Conservation (phyloP, 2,797 vertebrate species). For the Trachurus trachurus region DNA sequence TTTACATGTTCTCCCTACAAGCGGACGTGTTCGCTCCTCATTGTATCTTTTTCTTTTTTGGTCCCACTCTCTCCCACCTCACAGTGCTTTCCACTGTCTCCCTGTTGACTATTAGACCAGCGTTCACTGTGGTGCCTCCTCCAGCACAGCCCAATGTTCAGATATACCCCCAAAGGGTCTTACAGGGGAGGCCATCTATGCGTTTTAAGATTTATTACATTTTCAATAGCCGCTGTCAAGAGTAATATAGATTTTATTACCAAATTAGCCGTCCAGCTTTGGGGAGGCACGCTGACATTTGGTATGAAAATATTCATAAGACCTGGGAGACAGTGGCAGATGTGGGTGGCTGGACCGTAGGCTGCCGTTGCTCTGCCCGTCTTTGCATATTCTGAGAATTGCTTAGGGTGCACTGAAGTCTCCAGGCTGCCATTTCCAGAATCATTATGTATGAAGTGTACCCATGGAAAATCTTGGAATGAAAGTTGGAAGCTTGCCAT, state of each 20-base stretch:
- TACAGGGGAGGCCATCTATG: slow-evolving; percentile 13
- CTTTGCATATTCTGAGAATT: slow-evolving; percentile 60
- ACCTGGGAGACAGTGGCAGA: slow-evolving; percentile 31
- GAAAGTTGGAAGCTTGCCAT: slow-evolving; percentile 44
- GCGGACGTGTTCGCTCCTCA: neutral
- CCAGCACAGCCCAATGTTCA: neutral
- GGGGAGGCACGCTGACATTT: slow-evolving; percentile 34
- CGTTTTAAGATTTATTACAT: slow-evolving; percentile 28
- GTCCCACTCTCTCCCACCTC: neutral
- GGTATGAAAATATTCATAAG: slow-evolving; percentile 51
- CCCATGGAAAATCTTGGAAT: slow-evolving; percentile 46
- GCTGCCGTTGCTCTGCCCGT: neutral
- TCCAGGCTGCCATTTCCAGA: slow-evolving; percentile 49
- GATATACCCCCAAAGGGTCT: neutral
- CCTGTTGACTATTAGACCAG: slow-evolving; percentile 5
- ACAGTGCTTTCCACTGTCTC: neutral
- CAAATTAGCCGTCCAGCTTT: slow-evolving; percentile 43
- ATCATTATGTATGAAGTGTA: slow-evolving; percentile 59
- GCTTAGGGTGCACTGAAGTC: slow-evolving; percentile 36
- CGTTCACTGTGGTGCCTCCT: neutral
- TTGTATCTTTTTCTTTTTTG: neutral
- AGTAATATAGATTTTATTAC: slow-evolving; percentile 38
- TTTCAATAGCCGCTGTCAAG: slow-evolving; percentile 32
- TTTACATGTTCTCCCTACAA: neutral
- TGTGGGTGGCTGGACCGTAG: slow-evolving; percentile 42